Conservation (phyloP, 2,888 invertebrate genomes). For the Sesia bembeciformis region DNA sequence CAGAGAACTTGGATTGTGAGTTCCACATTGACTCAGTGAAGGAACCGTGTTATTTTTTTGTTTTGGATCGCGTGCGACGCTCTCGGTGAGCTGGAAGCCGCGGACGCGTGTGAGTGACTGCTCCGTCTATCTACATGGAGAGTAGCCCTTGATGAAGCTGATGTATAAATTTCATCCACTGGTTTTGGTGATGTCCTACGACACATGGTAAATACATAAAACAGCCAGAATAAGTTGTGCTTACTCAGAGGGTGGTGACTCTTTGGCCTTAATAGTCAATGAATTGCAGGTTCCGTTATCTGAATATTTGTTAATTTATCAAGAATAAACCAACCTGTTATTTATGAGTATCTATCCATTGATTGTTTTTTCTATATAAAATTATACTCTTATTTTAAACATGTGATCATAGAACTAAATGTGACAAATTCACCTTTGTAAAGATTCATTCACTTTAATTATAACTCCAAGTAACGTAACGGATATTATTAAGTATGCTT, state of each 20-base stretch:
- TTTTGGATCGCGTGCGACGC: constrained; percentile 68
- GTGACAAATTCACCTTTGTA: too few species aligned
- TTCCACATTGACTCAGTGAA: constrained; percentile 52
- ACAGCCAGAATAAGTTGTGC: constrained; percentile 24
- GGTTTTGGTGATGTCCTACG: constrained; percentile 53
- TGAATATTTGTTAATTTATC: background rate
- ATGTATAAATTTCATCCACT: constrained; percentile 34
- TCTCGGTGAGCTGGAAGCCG: constrained; percentile 48
- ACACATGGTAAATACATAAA: constrained; percentile 55
- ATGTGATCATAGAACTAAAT: too few species aligned
- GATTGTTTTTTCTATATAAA: too few species aligned
- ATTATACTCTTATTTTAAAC: too few species aligned
- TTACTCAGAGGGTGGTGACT: constrained; percentile 50
- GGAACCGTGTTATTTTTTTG: constrained; percentile 67
- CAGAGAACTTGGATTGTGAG: constrained; percentile 39
- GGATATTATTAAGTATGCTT: too few species aligned
- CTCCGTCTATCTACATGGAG: constrained; percentile 60
- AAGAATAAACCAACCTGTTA: too few species aligned
- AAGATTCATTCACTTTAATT: too few species aligned
- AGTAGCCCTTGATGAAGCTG: constrained; percentile 57
- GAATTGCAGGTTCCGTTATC: background rate
- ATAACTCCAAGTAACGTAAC: too few species aligned
- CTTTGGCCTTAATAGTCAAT: constrained; percentile 52
- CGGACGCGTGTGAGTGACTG: constrained; percentile 68
- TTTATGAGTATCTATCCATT: too few species aligned